A percentile compares a stretch with the other conserved stretches of the same genome.
Conservation (phyloP, 2,888 invertebrate genomes). For the Cheilosia variabilis region DNA sequence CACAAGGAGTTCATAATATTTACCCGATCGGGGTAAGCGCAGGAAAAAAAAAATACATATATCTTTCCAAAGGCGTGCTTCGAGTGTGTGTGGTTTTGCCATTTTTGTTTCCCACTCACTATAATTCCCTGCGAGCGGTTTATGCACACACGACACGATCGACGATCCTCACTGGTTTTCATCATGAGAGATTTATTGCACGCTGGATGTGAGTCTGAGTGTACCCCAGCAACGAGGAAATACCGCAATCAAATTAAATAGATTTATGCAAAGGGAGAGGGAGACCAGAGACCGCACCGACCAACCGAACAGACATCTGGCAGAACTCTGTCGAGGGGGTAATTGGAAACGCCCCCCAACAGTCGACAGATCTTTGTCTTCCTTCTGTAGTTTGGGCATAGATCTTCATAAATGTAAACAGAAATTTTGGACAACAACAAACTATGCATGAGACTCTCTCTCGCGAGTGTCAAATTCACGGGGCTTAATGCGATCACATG, state of each 20-base stretch:
- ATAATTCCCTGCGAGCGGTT: slow-evolving; percentile 72
- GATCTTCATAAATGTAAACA: background rate
- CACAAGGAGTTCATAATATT: background rate
- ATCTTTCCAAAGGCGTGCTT: slow-evolving; percentile 59
- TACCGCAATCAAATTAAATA: slow-evolving; percentile 50
- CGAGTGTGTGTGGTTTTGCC: slow-evolving; percentile 60
- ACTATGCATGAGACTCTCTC: background rate
- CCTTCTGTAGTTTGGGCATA: background rate
- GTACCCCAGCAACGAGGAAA: slow-evolving; percentile 32
- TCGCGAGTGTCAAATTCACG: too few species aligned
- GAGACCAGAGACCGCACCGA: background rate
- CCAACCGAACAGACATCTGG: background rate
- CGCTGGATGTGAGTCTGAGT: slow-evolving; percentile 10
- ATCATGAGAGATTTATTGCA: slow-evolving; percentile 60
- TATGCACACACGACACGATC: slow-evolving; percentile 31
- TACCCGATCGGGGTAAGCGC: slow-evolving; percentile 15
- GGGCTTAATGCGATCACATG: too few species aligned
- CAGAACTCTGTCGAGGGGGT: slow-evolving; percentile 24
- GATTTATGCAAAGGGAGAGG: slow-evolving; percentile 47
- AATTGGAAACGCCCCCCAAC: slow-evolving; percentile 56
- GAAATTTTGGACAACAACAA: too few species aligned
- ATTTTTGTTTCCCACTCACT: slow-evolving; percentile 11
- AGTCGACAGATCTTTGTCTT: slow-evolving; percentile 14
- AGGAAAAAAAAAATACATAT: slow-evolving; percentile 11
- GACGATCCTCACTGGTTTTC: slow-evolving; percentile 54